These are phyloP conservation scores for Symphodus melops DNA, from an alignment of 2,113 vertebrate genomes.

Conservation along the genomic window DNA sequence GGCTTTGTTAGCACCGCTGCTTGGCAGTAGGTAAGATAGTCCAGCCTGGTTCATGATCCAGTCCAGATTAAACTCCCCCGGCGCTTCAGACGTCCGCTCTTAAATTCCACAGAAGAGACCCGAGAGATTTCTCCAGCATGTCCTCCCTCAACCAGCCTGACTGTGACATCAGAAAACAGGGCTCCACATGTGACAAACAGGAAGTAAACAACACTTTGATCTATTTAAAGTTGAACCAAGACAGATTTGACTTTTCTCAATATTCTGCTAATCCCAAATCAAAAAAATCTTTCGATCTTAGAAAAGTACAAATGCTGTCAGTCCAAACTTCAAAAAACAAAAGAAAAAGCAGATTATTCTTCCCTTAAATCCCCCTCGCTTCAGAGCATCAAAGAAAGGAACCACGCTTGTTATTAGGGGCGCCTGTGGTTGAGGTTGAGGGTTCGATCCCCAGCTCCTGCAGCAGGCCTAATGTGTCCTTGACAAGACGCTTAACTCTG, in stretches of 20 bases:
- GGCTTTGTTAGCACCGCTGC: constrained; percentile 12
- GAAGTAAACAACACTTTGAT: constrained; percentile 22
- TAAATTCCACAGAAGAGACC: constrained; percentile 49
- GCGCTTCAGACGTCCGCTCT: constrained; percentile 24
- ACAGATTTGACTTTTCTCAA: neutral
- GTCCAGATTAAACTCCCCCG: constrained; percentile 22
- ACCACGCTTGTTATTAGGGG: neutral
- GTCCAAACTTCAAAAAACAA: neutral
- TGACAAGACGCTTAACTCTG: too few relatives aligned
- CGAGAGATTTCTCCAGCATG: constrained; percentile 1
- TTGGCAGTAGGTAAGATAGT: constrained; percentile 20
- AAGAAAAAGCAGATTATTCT: neutral
- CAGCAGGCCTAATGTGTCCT: too few relatives aligned
- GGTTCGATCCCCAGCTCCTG: too few relatives aligned
- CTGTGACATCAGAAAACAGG: neutral
- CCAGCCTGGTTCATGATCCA: constrained; percentile 36
- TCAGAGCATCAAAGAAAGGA: neutral
- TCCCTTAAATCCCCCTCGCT: neutral
- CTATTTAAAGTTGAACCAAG: neutral
- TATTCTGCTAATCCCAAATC: neutral
- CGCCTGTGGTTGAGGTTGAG: too few relatives aligned
- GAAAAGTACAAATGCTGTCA: neutral
- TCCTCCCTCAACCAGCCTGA: constrained; percentile 7
- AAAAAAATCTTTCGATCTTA: neutral
- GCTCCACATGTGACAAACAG: constrained; percentile 14